Base-by-base conservation (phyloP, 1,140 invertebrate genomes). In the Thereuonema tuberculata region DNA sequence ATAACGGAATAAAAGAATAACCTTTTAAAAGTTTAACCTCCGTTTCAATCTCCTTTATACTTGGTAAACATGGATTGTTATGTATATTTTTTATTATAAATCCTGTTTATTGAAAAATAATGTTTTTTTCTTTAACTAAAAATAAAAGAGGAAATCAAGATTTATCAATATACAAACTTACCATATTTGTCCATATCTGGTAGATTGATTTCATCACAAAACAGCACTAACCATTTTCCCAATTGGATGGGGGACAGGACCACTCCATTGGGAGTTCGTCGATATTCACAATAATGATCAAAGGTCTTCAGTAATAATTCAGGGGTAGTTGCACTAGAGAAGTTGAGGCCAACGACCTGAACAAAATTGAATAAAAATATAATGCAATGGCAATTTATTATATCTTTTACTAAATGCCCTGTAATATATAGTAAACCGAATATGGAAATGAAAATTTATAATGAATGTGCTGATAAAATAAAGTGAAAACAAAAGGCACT, bases 161-260 rank as follows among this genome's bases (percentile, higher is more conserved):
- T 14, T 53, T 23, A 9, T 60, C 21, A 50, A 21, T n/a, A n/a
- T n/a, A n/a, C n/a, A n/a, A n/a, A n/a, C 58, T 31, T 57, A 49
- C 91, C 94, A 69, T 98, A 98, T 67, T 93, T 87, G 72, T 99
- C 97, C 89, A 97, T 95, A 68, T 97, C 93, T 0, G 97, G 97
- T 68, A 99, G 82, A 79, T 99, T 99, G 69, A 99, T 99, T 80
- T 99, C 97, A 76, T 99, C 97, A 74, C 97, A 99, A 81, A 99
- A 99, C n/a, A 99, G 78, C 12, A 99, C 89, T 17, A 99, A 76
- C 97, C 97, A 99, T 76, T 97, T 98, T 52, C 94, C 94, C 49
- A 98, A 79, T 80, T 98, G 94, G 15, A 93, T 84, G 0, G 96
- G 96, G 0, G 94, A 84, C 1, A 99, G 75, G 1, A 99, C 83